These are phyloP conservation scores for Didymodactylos carnosus DNA, from an alignment of 2,888 invertebrate genomes.

Conservation along the genomic window DNA sequence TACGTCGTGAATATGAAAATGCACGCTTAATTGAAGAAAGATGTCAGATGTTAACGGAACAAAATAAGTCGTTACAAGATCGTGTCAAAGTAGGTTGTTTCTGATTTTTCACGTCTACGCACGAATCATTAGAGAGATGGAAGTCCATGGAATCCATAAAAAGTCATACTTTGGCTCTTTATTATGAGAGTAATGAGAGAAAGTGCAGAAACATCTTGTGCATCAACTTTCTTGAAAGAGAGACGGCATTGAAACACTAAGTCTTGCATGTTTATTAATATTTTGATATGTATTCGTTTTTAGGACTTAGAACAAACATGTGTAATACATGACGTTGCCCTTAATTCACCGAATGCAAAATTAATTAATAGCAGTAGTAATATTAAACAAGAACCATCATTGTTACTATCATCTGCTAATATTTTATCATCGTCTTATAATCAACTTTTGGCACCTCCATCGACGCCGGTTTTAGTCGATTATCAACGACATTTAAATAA, in stretches of 20 bases:
- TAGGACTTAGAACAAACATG: not conserved
- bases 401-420: not conserved
- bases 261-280: not conserved
- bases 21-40: slow-evolving; percentile 55
- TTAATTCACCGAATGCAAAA: not conserved
- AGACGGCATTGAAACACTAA: not conserved
- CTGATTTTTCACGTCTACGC: too few species aligned
- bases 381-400: not conserved
- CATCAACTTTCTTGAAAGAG: too few species aligned
- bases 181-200: too few species aligned
- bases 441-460: not conserved
- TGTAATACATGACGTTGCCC: not conserved
- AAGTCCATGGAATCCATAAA: too few species aligned
- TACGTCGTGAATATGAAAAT: slow-evolving; percentile 49
- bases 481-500: too few species aligned
- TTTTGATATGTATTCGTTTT: not conserved
- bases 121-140: too few species aligned
- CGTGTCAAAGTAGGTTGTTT: not conserved
- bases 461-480: not conserved
- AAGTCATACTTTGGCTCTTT: too few species aligned
- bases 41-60: slow-evolving; percentile 38
- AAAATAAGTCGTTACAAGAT: not conserved
- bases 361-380: too few species aligned
- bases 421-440: too few species aligned
- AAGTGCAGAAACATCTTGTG: too few species aligned